Evolutionary conservation across 2,888 invertebrate genomes (phyloP).

Genomic region (Trissolcus japonicus): DNA sequence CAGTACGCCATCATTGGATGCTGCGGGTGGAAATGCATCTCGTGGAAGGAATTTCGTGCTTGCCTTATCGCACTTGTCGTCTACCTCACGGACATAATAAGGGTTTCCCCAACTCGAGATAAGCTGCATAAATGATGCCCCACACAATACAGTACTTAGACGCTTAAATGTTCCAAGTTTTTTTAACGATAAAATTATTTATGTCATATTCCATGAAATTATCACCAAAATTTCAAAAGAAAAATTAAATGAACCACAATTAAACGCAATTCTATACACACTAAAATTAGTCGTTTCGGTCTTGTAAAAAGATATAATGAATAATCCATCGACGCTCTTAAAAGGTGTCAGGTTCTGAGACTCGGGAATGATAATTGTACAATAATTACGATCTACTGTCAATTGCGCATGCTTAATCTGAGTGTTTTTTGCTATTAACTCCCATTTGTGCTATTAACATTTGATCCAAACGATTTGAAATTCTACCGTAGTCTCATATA

Average conservation of each 20-base stretch:
- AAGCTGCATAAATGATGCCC: slow-evolving; percentile 55
- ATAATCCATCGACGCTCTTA: no score
- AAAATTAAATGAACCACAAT: slow-evolving; percentile 23
- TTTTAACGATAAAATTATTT: slow-evolving; percentile 35
- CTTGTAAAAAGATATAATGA: no score
- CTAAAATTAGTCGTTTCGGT: neutral
- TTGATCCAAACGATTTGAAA: no score
- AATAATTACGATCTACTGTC: no score
- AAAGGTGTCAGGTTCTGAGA: no score
- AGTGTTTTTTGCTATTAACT: no score
- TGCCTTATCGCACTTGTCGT: slow-evolving; percentile 51
- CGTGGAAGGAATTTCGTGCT: slow-evolving; percentile 52
- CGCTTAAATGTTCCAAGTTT: slow-evolving; percentile 16
- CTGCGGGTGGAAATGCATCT: slow-evolving; percentile 64
- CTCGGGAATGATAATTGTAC: no score
- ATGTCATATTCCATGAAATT: slow-evolving; percentile 24
- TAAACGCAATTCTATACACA: neutral
- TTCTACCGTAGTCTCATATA: neutral
- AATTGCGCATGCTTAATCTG: no score
- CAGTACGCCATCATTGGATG: slow-evolving; percentile 73
- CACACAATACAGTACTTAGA: slow-evolving; percentile 51
- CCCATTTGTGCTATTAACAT: no score
- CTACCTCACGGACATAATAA: slow-evolving; percentile 47
- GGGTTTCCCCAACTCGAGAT: slow-evolving; percentile 49
- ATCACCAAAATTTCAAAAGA: slow-evolving; percentile 11